Percentiles rank a stretch among this genome's conserved stretches.
Evolutionary conservation across 2,888 invertebrate species (phyloP).

Genomic region (Andrena minutula): DNA sequence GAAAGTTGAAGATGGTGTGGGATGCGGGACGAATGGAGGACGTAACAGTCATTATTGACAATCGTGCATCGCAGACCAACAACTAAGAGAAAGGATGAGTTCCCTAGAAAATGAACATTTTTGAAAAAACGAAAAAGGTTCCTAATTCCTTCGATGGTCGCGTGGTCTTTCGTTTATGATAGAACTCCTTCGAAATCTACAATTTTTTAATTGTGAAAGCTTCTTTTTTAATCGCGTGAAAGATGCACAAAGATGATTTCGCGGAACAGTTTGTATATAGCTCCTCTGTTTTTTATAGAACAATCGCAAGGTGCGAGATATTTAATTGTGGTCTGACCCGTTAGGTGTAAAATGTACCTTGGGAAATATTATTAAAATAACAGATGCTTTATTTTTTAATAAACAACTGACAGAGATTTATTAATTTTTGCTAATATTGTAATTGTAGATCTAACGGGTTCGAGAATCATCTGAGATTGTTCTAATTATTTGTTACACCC

Average conservation of each 20-base stretch:
- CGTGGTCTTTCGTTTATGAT: conserved; percentile 17
- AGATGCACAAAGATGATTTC: conserved; percentile 25
- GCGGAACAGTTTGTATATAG: conserved; percentile 29
- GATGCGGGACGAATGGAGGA: background rate
- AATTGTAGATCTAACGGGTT: conserved; percentile 29
- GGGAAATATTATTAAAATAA: background rate
- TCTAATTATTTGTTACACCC: conserved; percentile 16
- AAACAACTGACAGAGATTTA: conserved; percentile 17
- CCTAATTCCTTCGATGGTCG: conserved; percentile 35
- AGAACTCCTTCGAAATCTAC: background rate
- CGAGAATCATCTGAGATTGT: conserved; percentile 16
- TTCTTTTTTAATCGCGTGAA: background rate
- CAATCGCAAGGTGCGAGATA: conserved; percentile 11
- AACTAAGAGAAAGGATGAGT: conserved; percentile 13
- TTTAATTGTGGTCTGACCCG: conserved; percentile 39
- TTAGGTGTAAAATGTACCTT: conserved; percentile 22
- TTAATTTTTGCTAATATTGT: conserved; percentile 21
- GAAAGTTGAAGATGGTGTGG: conserved; percentile 2
- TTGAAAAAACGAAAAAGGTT: conserved; percentile 22
- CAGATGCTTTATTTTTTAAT: conserved; percentile 49
- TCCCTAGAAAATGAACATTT: background rate
- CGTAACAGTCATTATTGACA: conserved; percentile 38
- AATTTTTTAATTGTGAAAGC: background rate
- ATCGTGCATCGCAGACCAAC: conserved; percentile 50
- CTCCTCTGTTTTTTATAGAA: conserved; percentile 6